phyloP scores from a whole-genome alignment of 1,140 invertebrate species.

The Drosophila obscura region DNA sequence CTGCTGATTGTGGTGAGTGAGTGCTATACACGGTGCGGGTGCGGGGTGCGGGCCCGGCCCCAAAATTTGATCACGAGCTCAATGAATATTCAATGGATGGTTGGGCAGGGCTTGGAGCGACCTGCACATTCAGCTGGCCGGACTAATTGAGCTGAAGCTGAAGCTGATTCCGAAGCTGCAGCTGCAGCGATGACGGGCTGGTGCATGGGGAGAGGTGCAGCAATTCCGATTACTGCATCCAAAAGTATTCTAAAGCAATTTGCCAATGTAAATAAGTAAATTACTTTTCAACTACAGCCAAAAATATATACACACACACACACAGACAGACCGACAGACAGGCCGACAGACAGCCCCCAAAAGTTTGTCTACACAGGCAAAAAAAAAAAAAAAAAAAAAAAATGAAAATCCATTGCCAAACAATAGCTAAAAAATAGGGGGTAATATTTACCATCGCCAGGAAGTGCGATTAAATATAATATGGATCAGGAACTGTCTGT shows the following conservation, averaged over 20 bases:
- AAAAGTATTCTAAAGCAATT: slow-evolving; percentile 59
- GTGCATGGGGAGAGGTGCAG: no score
- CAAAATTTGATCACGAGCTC: slow-evolving; percentile 53
- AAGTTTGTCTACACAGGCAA: slow-evolving; percentile 32
- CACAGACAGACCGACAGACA: not conserved
- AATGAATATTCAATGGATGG: slow-evolving; percentile 55
- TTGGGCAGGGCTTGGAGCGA: slow-evolving; percentile 16
- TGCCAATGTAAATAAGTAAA: slow-evolving; percentile 73
- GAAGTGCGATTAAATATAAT: no score
- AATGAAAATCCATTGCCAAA: not conserved
- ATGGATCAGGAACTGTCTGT: no score
- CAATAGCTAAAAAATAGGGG: no score
- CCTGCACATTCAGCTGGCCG: not conserved
- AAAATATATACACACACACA: slow-evolving; percentile 24
- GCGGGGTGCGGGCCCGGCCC: slow-evolving; percentile 1
- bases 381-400: slow-evolving; percentile 5
- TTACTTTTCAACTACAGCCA: slow-evolving; percentile 63
- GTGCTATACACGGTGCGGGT: slow-evolving; percentile 78
- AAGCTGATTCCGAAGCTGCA: no score
- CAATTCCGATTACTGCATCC: not conserved
- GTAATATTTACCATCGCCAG: no score
- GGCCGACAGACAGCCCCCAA: not conserved
- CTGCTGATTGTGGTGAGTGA: slow-evolving; percentile 99
- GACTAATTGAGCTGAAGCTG: slow-evolving; percentile 32
- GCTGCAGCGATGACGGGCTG: not conserved